Evolutionary conservation across 2,113 vertebrate genomes (phyloP).

Genomic region (Cichladusa arquata): DNA sequence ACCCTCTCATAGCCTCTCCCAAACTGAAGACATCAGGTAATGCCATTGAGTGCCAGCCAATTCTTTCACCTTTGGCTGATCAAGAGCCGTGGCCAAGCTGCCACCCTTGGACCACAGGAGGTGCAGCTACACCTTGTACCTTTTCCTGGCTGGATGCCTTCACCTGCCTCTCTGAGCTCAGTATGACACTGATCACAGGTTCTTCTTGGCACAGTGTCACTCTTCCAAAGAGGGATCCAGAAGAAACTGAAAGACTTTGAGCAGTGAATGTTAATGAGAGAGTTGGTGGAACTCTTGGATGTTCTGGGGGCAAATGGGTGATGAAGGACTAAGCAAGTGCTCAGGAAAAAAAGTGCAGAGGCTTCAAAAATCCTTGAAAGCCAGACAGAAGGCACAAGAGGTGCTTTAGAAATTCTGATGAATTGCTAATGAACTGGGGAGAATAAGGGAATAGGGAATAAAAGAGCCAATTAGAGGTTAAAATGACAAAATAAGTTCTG

Average conservation of each 20-base stretch:
- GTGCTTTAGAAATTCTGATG: neutral
- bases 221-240: neutral
- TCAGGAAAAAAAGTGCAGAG: neutral
- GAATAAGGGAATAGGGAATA: neutral
- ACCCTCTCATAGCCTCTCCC: neutral
- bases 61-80: neutral
- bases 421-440: neutral
- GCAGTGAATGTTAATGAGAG: rapidly evolving
- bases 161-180: neutral
- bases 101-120: neutral
- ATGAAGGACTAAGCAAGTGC: neutral
- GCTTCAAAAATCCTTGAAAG: neutral
- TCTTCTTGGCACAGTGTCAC: neutral
- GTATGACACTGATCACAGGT: neutral
- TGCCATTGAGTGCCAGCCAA: neutral
- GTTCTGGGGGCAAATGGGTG: neutral
- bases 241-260: neutral
- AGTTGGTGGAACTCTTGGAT: neutral
- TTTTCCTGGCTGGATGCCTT: neutral
- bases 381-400: neutral
- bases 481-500: conserved; percentile 13
- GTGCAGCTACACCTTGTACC: neutral
- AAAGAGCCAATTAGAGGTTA: neutral
- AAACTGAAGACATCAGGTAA: neutral
- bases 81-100: neutral